Percentiles rank a stretch among this genome's conserved stretches.
Evolutionary conservation across 2,113 vertebrate genomes (phyloP).

Genomic region (Oryzias javanicus): DNA sequence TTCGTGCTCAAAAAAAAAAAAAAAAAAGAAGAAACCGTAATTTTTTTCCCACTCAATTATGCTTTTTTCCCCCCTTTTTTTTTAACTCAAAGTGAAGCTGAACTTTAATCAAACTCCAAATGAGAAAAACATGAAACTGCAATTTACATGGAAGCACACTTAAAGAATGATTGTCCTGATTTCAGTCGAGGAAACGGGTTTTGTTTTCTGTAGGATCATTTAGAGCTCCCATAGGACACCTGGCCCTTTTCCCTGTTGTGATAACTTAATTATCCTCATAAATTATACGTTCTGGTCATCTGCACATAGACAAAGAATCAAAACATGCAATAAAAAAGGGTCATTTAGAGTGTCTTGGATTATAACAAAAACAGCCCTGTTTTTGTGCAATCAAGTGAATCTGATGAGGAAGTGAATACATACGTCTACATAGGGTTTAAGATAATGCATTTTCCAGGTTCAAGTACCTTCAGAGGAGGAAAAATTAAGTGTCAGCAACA

Average conservation of each 20-base stretch:
- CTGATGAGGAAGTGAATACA: conserved; percentile 15
- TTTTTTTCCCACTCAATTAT: conserved; percentile 21
- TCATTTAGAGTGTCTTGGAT: conserved; percentile 21
- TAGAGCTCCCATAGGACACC: conserved; percentile 55
- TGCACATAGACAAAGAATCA: conserved; percentile 35
- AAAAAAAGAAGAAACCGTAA: conserved; percentile 12
- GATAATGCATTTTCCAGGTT: conserved; percentile 37
- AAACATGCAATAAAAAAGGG: conserved; percentile 40
- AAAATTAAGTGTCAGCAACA: conserved; percentile 34
- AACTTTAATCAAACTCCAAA: conserved; percentile 56
- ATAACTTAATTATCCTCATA: conserved; percentile 68
- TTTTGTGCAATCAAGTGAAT: conserved; percentile 25
- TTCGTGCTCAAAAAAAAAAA: conserved; percentile 29
- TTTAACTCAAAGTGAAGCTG: conserved; percentile 31
- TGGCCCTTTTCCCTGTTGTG: conserved; percentile 63
- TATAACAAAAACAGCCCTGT: conserved; percentile 19
- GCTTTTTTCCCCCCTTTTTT: conserved; percentile 24
- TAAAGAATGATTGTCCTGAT: conserved; percentile 49
- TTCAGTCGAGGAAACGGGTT: conserved; percentile 50
- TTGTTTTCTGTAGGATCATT: conserved; percentile 41
- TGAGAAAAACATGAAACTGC: conserved; percentile 55
- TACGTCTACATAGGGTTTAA: conserved; percentile 20
- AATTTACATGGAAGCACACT: conserved; percentile 51
- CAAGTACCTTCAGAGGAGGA: conserved; percentile 27
- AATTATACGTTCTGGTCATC: conserved; percentile 51